These are phyloP conservation scores for Beris chalybata DNA, from an alignment of 2,888 invertebrate species.

Conservation along the genomic window DNA sequence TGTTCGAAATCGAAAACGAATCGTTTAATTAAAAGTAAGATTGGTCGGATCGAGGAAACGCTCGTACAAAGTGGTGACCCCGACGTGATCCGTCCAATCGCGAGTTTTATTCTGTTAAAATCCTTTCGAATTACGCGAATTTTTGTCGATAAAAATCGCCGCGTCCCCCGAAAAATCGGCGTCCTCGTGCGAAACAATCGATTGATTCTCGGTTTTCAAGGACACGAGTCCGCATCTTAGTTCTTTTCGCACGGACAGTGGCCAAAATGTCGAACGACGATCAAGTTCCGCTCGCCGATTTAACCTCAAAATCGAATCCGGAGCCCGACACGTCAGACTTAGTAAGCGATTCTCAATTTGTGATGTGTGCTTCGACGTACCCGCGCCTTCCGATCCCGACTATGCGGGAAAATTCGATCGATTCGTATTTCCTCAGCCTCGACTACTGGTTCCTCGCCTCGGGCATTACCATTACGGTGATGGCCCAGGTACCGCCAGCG, in stretches of 20 bases:
- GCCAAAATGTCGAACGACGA: too few relatives aligned
- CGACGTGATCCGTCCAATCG: neutral
- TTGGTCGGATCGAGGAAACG: neutral
- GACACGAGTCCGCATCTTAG: too few relatives aligned
- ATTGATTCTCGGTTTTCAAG: too few relatives aligned
- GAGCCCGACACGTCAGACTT: neutral
- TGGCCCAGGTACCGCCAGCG: neutral
- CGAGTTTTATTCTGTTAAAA: neutral
- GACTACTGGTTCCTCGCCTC: neutral
- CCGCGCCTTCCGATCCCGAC: neutral
- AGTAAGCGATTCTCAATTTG: neutral
- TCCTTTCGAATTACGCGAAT: neutral
- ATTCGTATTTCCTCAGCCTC: neutral
- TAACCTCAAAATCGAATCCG: too few relatives aligned
- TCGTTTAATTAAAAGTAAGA: too few relatives aligned
- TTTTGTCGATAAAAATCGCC: too few relatives aligned
- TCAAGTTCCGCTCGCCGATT: too few relatives aligned
- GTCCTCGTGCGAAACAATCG: neutral
- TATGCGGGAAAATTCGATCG: neutral
- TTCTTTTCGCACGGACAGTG: too few relatives aligned
- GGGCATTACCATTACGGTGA: neutral
- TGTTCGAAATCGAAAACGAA: too few relatives aligned
- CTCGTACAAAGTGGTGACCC: neutral
- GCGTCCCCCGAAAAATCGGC: neutral
- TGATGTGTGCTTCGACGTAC: neutral